A percentile compares a stretch with the other conserved stretches of the same genome.
phyloP scores from a whole-genome alignment of 2,113 vertebrate species.

The Oryzias celebensis region DNA sequence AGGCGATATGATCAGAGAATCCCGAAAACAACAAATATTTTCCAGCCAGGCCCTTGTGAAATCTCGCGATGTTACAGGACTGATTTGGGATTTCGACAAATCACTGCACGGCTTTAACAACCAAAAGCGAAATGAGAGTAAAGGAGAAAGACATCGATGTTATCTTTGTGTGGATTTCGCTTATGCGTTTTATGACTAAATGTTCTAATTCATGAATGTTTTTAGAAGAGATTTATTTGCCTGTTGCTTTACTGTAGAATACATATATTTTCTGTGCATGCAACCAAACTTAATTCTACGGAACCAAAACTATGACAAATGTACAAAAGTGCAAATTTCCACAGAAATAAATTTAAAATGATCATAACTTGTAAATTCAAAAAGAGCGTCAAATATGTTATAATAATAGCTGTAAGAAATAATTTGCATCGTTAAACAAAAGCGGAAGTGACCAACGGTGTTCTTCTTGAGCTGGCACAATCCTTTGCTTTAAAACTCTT shows the following conservation, averaged over 20 bases:
- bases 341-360: not conserved
- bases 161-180: not conserved
- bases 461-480: not conserved
- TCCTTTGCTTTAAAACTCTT: conserved; percentile 5
- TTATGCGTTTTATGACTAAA: not conserved
- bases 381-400: not conserved
- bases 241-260: no score
- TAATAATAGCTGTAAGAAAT: not conserved
- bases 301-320: no score
- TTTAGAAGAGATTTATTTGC: no score
- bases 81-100: conserved; percentile 30
- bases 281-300: no score
- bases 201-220: no score
- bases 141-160: not conserved
- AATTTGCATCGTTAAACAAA: not conserved
- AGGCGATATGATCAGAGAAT: not conserved
- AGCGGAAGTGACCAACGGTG: not conserved
- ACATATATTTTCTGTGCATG: no score
- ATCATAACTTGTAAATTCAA: not conserved
- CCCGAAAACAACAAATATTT: conserved; percentile 14
- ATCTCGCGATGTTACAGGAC: conserved; percentile 56
- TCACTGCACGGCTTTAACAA: conserved; percentile 31
- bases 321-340: no score
- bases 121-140: conserved; percentile 1
- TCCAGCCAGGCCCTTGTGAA: conserved; percentile 23